Evolutionary conservation across 2,113 vertebrate species (phyloP), one percentile per base, ranked within the genome.

Genomic region (Nycticebus coucang): DNA sequence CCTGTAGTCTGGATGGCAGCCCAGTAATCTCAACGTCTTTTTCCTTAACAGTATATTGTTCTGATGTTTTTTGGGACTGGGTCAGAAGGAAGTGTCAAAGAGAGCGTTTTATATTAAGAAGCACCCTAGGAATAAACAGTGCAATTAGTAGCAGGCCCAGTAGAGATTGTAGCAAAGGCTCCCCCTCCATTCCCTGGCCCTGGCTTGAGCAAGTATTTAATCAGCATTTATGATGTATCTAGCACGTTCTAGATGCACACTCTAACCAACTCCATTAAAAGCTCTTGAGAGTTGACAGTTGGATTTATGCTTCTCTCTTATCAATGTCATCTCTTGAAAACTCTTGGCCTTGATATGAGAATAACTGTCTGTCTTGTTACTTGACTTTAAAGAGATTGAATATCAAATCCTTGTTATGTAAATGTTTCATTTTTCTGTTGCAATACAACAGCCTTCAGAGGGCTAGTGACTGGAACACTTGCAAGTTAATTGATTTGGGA

Each of bases 1-100:
- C 50, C 81, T 66, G 57, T 69, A 35, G 68, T 17, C 84, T 97
- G 97, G 97, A 95, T 86, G 64, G 78, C 50, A 96, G 93, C 97
- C 96, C 94, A 95, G 97, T 89, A 87, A 89, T 82, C 50, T 50
- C 83, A 86, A 78, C 0, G 2, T 57, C 88, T 96, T 94, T 91
- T 85, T 64, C 30, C 83, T 72, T 91, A 79, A 81, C 79, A 55
- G 50, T 83, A 69, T 89, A 94, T 97, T 96, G 79, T 94, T 91
- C 83, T 89, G 41, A 84, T 92, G 53, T 77, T 93, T 66, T 96
- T 74, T 94, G 86, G 68, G 95, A 28, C 41, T 89, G 35, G 93
- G 55, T 94, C 91, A 96, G 93, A 95, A 96, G 87, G 93, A 91
- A 89, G 95, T 89, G 71, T 64, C 62, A 41, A 88, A 95, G 88